Base-by-base conservation (phyloP, 2,797 vertebrate genomes). In the Simalia tracyae region DNA sequence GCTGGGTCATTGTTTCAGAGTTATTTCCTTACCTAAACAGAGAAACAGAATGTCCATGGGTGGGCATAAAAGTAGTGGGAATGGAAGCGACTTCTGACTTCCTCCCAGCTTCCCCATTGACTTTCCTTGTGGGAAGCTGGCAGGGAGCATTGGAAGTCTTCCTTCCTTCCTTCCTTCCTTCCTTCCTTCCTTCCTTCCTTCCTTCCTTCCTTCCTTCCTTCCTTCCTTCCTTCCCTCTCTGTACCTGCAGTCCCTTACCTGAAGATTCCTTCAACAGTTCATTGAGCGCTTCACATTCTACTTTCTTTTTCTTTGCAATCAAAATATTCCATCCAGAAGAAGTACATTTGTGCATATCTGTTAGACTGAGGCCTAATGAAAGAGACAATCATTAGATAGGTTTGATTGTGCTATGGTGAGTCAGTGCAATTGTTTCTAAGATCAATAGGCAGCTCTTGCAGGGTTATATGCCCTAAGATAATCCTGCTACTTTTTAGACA, bases 211-310 rank as follows among this genome's bases (percentile, higher is more conserved):
- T 36, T 36, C 36, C 36, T 36, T 36, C 36, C 36, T 36, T 2
- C 36, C 36, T 36, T 2, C 36, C 36, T 36, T 36, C 36, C 36
- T 2, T 36, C 36, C 36, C 36, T 36, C 36, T 2, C 36, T 36
- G 36, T 36, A 87, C 7, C 59, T 96, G 92, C 92, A 84, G 89
- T 91, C 91, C 84, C 87, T 96, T 95, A 98, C 98, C 98, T 96
- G 97, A 93, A 91, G 95, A 95, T 1, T 1, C 28, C 64, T 28
- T 92, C n/a, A 97, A 92, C 12, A 95, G 14, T 0, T 97, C 86
- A 68, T 96, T 12, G n/a, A 98, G 89, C n/a, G 93, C 91, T 66
- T 96, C 91, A 90, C 98, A 98, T 68, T 95, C 11, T 0, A 0
- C 2, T 17, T 92, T 63, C 56, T 95, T 95, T 57, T 57, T 93